These are phyloP conservation scores for Stegodyphus dumicola DNA, from an alignment of 1,140 invertebrate species.

Conservation along the genomic window DNA sequence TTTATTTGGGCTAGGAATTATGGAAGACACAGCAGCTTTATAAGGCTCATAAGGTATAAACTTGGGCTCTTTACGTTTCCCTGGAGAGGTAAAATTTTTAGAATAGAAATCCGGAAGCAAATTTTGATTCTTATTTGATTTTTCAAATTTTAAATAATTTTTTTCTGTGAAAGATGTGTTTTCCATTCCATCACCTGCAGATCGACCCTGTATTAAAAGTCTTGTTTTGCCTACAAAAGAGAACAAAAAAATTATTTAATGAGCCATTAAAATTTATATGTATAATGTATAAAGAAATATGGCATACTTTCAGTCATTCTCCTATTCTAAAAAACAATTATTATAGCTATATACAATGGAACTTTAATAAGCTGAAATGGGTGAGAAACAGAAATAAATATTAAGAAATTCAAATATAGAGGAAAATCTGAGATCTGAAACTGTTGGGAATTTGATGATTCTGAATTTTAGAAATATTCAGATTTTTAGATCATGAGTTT, in stretches of 20 bases:
- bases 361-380: too few species aligned
- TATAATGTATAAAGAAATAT: too few species aligned
- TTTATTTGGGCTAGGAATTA: constrained; percentile 70
- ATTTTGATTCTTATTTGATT: constrained; percentile 58
- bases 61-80: constrained; percentile 75
- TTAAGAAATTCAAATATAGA: too few species aligned
- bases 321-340: too few species aligned
- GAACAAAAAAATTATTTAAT: background rate
- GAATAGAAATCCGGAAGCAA: constrained; percentile 63
- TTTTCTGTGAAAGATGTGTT: constrained; percentile 46
- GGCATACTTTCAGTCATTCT: too few species aligned
- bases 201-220: constrained; percentile 64
- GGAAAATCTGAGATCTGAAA: too few species aligned
- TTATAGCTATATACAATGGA: too few species aligned
- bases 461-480: too few species aligned
- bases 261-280: background rate
- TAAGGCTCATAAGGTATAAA: constrained; percentile 91
- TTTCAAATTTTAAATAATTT: constrained; percentile 51
- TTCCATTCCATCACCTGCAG: constrained; percentile 74
- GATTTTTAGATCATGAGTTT: too few species aligned
- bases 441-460: too few species aligned
- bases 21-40: constrained; percentile 83
- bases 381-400: too few species aligned
- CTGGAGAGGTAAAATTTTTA: constrained; percentile 65
- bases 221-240: constrained; percentile 20